Conservation (phyloP, 2,888 invertebrate species). For the Chalcis sispes region DNA sequence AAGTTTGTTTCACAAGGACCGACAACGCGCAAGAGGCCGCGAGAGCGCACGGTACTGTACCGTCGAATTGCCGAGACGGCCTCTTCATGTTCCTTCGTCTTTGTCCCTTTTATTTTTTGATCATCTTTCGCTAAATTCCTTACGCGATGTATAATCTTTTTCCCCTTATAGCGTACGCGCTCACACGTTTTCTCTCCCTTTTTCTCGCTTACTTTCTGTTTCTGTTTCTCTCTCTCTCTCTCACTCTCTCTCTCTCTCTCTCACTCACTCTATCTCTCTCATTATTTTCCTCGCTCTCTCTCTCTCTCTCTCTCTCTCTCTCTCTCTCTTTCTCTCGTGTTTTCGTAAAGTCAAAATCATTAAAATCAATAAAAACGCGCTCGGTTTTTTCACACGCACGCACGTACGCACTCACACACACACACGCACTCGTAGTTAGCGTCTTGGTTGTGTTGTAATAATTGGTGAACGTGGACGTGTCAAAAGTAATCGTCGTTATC, state of each 20-base stretch:
- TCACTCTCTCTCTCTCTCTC: no score
- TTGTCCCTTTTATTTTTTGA: not conserved
- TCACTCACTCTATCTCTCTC: no score
- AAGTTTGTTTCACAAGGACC: no score
- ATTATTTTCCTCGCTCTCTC: slow-evolving; percentile 26
- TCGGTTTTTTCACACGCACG: slow-evolving; percentile 2
- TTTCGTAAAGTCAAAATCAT: not conserved
- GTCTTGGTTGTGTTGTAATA: not conserved
- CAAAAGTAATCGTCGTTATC: not conserved
- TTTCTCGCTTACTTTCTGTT: not conserved
- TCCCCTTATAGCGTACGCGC: slow-evolving; percentile 37
- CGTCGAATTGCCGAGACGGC: not conserved
- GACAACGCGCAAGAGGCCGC: no score
- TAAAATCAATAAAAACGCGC: slow-evolving; percentile 37
- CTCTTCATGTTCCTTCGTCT: not conserved
- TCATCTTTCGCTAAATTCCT: slow-evolving; percentile 17
- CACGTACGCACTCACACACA: slow-evolving; percentile 10
- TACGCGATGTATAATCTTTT: not conserved
- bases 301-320: not conserved
- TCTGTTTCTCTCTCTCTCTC: slow-evolving; percentile 12
- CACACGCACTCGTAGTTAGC: not conserved
- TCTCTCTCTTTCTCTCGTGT: not conserved
- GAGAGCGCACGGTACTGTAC: no score
- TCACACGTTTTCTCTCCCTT: not conserved
- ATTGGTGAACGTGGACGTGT: not conserved